phyloP scores from a whole-genome alignment of 2,113 vertebrate genomes.

The Egretta garzetta region DNA sequence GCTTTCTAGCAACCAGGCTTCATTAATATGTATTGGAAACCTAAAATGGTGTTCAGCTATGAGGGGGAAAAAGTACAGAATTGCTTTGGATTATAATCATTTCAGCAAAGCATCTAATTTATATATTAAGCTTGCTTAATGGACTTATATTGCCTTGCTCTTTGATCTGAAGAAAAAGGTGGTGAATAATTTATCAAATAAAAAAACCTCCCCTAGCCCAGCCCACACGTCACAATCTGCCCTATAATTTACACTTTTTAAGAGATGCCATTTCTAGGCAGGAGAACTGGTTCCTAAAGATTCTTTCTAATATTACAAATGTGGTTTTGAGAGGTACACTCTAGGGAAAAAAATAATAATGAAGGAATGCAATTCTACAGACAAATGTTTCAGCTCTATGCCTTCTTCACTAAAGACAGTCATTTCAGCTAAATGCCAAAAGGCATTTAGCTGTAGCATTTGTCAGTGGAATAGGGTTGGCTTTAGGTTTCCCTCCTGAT shows the following conservation, averaged over 20 bases:
- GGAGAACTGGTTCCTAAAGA: background rate
- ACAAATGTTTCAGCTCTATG: slow-evolving; percentile 48
- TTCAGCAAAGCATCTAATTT: slow-evolving; percentile 60
- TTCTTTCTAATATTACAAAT: slow-evolving; percentile 18
- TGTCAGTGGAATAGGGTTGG: slow-evolving; percentile 17
- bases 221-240: background rate
- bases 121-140: slow-evolving; percentile 58
- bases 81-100: slow-evolving; percentile 53
- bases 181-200: slow-evolving; percentile 41
- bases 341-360: slow-evolving; percentile 28
- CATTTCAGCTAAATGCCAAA: slow-evolving; percentile 28
- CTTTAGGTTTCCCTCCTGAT: slow-evolving; percentile 51
- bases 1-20: background rate
- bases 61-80: background rate
- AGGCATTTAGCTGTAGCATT: slow-evolving; percentile 40
- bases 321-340: slow-evolving; percentile 16
- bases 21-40: slow-evolving; percentile 29
- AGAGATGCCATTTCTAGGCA: background rate
- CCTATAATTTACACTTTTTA: slow-evolving; percentile 38
- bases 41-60: background rate
- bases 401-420: slow-evolving; percentile 42
- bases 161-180: slow-evolving; percentile 41
- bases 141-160: slow-evolving; percentile 35
- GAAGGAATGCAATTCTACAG: slow-evolving; percentile 39
- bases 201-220: background rate